A percentile compares a stretch with the other conserved stretches of the same genome.
phyloP scores from a whole-genome alignment of 30 jellyfish, hydroid and myxozoan species.

The Aurelia aurita complex sp. Pacific region DNA sequence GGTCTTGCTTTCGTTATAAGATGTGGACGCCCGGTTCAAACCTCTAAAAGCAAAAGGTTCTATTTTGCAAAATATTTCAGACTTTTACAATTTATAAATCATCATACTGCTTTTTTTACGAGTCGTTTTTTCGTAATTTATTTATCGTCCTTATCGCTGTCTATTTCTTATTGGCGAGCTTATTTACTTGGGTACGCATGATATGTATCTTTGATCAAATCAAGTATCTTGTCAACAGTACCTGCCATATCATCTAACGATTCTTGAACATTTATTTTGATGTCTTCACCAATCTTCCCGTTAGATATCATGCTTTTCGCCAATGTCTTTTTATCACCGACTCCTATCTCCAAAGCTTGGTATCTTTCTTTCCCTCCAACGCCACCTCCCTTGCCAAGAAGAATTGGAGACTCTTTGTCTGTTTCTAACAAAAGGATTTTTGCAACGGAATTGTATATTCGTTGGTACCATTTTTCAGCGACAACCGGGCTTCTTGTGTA shows the following conservation, averaged over 20 bases:
- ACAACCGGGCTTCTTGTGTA: neutral
- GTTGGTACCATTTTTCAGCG: neutral
- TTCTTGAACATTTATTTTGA: neutral
- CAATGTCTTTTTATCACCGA: neutral
- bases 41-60: too few relatives aligned
- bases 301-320: neutral
- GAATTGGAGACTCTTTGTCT: neutral
- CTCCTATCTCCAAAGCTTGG: neutral
- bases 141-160: too few relatives aligned
- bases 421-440: neutral
- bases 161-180: too few relatives aligned
- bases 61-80: too few relatives aligned
- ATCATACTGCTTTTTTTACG: too few relatives aligned
- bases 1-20: too few relatives aligned
- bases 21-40: too few relatives aligned
- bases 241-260: neutral
- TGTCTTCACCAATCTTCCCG: neutral
- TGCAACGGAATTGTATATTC: neutral
- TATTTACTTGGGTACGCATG: neutral
- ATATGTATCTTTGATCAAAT: neutral
- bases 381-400: conserved; percentile 6
- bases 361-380: neutral
- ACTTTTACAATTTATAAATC: too few relatives aligned
- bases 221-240: neutral
- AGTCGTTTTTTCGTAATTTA: too few relatives aligned